Percentiles rank a stretch among this genome's conserved stretches.
These are phyloP conservation scores for Penaeus monodon DNA, from an alignment of 2,888 invertebrate species.

Conservation along the genomic window DNA sequence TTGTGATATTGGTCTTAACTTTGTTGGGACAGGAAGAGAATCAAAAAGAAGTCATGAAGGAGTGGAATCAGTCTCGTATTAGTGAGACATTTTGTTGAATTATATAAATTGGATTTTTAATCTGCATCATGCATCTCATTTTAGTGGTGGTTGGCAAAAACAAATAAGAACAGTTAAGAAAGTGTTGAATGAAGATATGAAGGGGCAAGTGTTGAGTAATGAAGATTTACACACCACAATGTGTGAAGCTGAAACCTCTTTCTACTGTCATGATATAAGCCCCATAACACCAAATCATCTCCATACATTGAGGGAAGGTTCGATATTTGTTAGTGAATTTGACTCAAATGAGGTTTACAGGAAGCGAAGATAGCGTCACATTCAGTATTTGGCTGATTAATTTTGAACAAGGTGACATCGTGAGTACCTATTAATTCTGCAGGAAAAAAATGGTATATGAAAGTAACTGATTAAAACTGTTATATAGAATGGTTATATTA, in stretches of 20 bases:
- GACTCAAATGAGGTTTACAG: not conserved
- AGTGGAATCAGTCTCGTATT: not conserved
- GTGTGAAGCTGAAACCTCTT: slow-evolving; percentile 36
- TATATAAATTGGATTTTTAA: slow-evolving; percentile 22
- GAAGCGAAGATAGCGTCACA: slow-evolving; percentile 18
- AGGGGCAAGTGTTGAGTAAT: slow-evolving; percentile 21
- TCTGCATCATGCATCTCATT: slow-evolving; percentile 29
- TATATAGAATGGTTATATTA: too few relatives aligned
- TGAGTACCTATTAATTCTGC: slow-evolving; percentile 22
- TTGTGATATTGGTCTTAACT: too few relatives aligned
- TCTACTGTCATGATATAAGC: slow-evolving; percentile 10
- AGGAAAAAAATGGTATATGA: not conserved
- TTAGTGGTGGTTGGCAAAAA: slow-evolving; percentile 40
- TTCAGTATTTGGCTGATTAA: slow-evolving; percentile 36
- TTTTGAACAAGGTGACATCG: slow-evolving; percentile 23
- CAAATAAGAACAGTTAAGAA: slow-evolving; percentile 38
- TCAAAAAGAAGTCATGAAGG: too few relatives aligned
- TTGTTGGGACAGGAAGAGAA: too few relatives aligned
- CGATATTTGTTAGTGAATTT: not conserved
- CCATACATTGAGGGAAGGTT: slow-evolving; percentile 2
- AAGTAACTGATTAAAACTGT: not conserved
- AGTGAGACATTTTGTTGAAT: not conserved
- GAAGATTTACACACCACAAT: slow-evolving; percentile 7
- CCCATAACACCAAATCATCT: slow-evolving; percentile 40
- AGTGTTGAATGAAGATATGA: slow-evolving; percentile 30